Percentiles rank a stretch among this genome's conserved stretches.
Evolutionary conservation across 2,113 vertebrate species (phyloP).

Genomic region (Bothrops jararaca): DNA sequence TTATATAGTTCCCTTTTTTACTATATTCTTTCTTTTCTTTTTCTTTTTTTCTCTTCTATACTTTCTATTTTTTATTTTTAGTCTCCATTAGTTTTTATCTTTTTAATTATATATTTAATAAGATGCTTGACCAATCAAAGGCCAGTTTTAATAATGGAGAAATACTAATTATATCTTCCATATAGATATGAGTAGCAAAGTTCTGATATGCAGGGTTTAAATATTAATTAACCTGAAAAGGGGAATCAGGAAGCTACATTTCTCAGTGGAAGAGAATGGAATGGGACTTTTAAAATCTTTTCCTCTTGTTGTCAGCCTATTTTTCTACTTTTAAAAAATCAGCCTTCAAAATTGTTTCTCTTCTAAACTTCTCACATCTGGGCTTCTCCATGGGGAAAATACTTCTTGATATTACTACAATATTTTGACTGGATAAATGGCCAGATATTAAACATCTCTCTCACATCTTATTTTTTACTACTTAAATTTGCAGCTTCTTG

Average conservation of each 20-base stretch:
- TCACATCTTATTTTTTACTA: not conserved
- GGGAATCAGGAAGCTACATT: not conserved
- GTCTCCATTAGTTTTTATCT: not conserved
- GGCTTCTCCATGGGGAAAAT: not conserved
- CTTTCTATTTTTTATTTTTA: not conserved
- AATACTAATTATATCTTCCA: not conserved
- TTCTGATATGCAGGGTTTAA: not conserved
- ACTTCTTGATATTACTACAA: not conserved
- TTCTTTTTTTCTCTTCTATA: not conserved
- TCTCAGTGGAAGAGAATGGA: not conserved
- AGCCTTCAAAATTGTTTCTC: not conserved
- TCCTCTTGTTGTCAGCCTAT: not conserved
- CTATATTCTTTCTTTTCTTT: not conserved
- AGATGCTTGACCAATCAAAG: not conserved
- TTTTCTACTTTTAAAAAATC: not conserved
- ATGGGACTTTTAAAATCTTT: no score
- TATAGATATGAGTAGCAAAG: not conserved
- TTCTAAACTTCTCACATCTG: not conserved
- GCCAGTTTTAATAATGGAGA: not conserved
- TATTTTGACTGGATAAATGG: not conserved
- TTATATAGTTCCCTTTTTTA: not conserved
- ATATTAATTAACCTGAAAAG: not conserved
- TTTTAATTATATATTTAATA: not conserved
- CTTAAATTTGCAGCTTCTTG: not conserved
- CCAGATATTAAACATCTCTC: not conserved